Conservation (phyloP, 2,113 vertebrate species). For the Morone chrysops region DNA sequence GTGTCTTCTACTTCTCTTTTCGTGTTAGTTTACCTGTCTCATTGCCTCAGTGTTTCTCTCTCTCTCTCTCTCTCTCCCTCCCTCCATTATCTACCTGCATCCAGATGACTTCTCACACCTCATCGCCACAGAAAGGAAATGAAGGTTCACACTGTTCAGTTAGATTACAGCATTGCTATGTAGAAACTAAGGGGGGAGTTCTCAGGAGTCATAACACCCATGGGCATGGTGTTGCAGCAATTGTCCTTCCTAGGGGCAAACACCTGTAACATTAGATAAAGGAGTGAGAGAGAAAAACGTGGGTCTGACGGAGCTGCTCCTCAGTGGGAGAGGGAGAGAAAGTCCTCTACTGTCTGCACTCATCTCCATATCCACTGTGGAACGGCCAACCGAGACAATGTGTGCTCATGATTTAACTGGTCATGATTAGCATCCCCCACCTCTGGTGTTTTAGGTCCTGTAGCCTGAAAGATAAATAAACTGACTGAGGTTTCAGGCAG, state of each 20-base stretch:
- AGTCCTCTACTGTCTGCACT: slow-evolving; percentile 21
- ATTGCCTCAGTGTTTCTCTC: not conserved
- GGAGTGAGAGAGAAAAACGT: not conserved
- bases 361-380: not conserved
- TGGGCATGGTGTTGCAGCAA: not conserved
- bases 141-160: slow-evolving; percentile 7
- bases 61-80: not conserved
- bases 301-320: slow-evolving; percentile 1
- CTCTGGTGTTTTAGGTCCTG: slow-evolving; percentile 25
- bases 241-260: slow-evolving; percentile 16
- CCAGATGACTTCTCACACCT: slow-evolving; percentile 14
- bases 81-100: not conserved
- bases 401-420: slow-evolving; percentile 8
- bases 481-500: slow-evolving; percentile 37
- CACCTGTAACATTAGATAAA: slow-evolving; percentile 26
- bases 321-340: slow-evolving; percentile 6
- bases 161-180: slow-evolving; percentile 9
- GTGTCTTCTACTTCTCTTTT: not conserved
- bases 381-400: not conserved
- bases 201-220: slow-evolving; percentile 9
- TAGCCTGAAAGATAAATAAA: slow-evolving; percentile 46
- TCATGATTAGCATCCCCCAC: slow-evolving; percentile 14
- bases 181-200: slow-evolving; percentile 13
- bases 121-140: slow-evolving; percentile 19
- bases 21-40: not conserved